Evolutionary conservation across 2,888 invertebrate species (phyloP).

Genomic region (Mimachlamys varia): DNA sequence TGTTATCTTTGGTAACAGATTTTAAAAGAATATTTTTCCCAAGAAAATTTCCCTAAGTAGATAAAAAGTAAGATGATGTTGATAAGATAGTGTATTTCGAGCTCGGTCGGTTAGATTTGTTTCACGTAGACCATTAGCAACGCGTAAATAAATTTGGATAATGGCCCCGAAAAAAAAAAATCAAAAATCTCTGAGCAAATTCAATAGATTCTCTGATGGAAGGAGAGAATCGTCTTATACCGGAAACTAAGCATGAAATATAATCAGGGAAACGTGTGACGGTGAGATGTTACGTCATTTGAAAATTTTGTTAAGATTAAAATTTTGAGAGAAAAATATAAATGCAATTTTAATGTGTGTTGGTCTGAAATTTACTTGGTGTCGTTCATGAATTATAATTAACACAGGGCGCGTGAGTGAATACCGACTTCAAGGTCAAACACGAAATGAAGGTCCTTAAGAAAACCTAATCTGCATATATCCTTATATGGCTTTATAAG

Average conservation of each 20-base stretch:
- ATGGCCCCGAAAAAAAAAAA: too few species aligned
- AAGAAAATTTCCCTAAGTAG: too few species aligned
- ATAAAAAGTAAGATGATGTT: too few species aligned
- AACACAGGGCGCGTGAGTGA: not conserved
- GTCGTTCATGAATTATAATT: not conserved
- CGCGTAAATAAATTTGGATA: not conserved
- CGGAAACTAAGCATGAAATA: not conserved
- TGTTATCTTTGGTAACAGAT: too few species aligned
- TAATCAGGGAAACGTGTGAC: not conserved
- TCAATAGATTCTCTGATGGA: not conserved
- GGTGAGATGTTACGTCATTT: not conserved
- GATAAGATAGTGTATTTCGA: not conserved
- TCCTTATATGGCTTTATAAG: not conserved
- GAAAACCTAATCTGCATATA: not conserved
- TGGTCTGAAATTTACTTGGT: not conserved
- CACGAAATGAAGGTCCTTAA: not conserved
- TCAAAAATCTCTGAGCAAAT: not conserved
- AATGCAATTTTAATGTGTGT: not conserved
- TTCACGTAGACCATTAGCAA: not conserved
- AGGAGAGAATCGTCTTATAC: not conserved
- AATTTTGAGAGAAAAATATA: not conserved
- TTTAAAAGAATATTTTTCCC: too few species aligned
- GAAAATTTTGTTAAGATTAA: not conserved
- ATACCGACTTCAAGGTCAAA: not conserved
- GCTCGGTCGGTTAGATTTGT: not conserved